phyloP scores from a whole-genome alignment of 1,140 invertebrate genomes.

The Pantala flavescens region DNA sequence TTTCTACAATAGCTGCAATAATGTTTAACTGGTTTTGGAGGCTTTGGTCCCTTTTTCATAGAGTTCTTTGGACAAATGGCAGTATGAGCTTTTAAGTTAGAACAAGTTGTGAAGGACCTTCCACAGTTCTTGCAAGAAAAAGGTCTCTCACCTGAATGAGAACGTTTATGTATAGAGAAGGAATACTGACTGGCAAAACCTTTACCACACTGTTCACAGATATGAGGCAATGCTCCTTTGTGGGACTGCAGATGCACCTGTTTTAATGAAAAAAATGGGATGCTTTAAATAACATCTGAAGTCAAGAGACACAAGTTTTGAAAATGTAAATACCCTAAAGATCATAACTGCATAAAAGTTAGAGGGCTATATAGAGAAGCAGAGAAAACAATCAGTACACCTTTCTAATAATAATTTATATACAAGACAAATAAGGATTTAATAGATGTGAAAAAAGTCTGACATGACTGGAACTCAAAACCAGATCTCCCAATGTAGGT shows the following conservation, averaged over 20 bases:
- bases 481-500: too few relatives aligned
- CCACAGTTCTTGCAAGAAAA: conserved; percentile 39
- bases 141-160: conserved; percentile 35
- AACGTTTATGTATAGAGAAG: conserved; percentile 28
- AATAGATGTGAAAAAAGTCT: too few relatives aligned
- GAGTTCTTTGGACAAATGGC: neutral
- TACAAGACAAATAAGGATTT: too few relatives aligned
- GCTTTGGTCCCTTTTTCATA: neutral
- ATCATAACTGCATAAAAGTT: too few relatives aligned
- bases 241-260: neutral
- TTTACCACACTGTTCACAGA: conserved; percentile 19
- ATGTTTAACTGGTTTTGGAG: neutral
- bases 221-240: neutral
- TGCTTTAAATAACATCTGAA: too few relatives aligned
- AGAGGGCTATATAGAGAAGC: too few relatives aligned
- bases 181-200: conserved; percentile 17
- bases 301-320: too few relatives aligned
- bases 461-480: too few relatives aligned
- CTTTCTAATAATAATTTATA: too few relatives aligned
- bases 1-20: conserved; percentile 14
- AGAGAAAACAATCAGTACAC: too few relatives aligned
- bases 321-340: too few relatives aligned
- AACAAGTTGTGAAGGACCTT: conserved; percentile 39
- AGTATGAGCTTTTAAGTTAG: neutral
- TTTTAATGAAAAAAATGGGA: neutral